Conservation (phyloP, 2,797 vertebrate species). For the Agapornis canus region DNA sequence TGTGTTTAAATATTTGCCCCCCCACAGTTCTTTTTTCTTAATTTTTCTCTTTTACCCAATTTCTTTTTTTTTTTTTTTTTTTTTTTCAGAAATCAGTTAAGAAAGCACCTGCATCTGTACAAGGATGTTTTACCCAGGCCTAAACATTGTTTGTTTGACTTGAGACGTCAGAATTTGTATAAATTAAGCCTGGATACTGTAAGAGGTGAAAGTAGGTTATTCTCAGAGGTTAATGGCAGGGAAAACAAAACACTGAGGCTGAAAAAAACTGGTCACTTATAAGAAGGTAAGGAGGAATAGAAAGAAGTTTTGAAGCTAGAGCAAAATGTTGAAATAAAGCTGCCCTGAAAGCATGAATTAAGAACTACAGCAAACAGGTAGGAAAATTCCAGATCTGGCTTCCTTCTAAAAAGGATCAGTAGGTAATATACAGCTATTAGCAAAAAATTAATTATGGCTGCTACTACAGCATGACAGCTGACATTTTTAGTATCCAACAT, state of each 20-base stretch:
- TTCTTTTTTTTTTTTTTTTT: neutral
- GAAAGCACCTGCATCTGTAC: neutral
- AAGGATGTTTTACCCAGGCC: neutral
- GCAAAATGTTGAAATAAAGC: neutral
- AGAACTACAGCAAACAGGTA: neutral
- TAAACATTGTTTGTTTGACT: neutral
- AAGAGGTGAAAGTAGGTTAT: neutral
- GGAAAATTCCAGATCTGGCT: neutral
- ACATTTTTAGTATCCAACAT: neutral
- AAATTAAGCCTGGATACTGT: neutral
- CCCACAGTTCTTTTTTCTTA: neutral
- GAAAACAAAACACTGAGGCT: neutral
- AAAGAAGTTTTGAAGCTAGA: neutral
- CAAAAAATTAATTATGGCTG: neutral
- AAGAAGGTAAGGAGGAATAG: neutral
- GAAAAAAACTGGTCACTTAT: neutral
- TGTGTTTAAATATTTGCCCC: neutral
- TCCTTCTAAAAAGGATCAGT: neutral
- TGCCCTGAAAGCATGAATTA: neutral
- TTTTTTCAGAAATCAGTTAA: neutral
- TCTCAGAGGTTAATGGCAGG: neutral
- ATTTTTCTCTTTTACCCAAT: neutral
- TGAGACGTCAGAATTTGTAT: neutral
- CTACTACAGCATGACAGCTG: neutral
- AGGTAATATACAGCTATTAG: neutral